Conservation (phyloP, 2,113 vertebrate genomes). For the Cololabis saira region DNA sequence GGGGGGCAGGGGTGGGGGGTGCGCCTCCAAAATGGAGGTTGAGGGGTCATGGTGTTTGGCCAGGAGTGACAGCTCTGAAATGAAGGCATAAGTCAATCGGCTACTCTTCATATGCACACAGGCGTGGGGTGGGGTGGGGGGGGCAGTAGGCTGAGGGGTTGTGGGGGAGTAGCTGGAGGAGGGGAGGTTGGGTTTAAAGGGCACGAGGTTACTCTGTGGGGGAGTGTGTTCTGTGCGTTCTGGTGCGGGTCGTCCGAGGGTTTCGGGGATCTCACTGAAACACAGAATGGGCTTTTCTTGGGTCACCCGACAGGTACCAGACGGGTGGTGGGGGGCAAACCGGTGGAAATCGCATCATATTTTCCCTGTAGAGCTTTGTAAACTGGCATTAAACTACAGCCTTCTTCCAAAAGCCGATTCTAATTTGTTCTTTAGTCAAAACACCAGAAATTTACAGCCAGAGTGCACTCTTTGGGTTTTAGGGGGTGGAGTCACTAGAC, state of each 20-base stretch:
- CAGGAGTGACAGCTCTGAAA: conserved; percentile 82
- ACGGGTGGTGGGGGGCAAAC: too few relatives aligned
- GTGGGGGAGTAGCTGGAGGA: conserved; percentile 38
- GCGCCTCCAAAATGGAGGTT: conserved; percentile 67
- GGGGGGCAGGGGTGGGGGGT: conserved; percentile 46
- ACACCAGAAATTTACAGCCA: too few relatives aligned
- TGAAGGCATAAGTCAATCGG: conserved; percentile 82
- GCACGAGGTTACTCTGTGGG: conserved; percentile 57
- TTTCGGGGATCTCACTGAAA: too few relatives aligned
- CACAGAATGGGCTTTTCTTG: too few relatives aligned
- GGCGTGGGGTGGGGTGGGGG: not conserved
- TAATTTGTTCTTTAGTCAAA: too few relatives aligned
- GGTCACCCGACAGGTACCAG: too few relatives aligned
- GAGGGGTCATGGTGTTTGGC: conserved; percentile 79
- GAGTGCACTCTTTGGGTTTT: too few relatives aligned
- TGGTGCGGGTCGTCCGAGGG: not conserved
- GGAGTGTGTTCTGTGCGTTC: conserved; percentile 23
- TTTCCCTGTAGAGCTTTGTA: too few relatives aligned
- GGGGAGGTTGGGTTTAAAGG: conserved; percentile 53
- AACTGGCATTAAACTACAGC: too few relatives aligned
- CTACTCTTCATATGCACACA: conserved; percentile 54
- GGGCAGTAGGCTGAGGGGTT: conserved; percentile 36
- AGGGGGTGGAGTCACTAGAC: too few relatives aligned
- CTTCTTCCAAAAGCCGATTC: too few relatives aligned
- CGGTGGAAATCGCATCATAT: too few relatives aligned